Conservation (phyloP, 2,797 vertebrate genomes). For the Pangasius macronema region DNA sequence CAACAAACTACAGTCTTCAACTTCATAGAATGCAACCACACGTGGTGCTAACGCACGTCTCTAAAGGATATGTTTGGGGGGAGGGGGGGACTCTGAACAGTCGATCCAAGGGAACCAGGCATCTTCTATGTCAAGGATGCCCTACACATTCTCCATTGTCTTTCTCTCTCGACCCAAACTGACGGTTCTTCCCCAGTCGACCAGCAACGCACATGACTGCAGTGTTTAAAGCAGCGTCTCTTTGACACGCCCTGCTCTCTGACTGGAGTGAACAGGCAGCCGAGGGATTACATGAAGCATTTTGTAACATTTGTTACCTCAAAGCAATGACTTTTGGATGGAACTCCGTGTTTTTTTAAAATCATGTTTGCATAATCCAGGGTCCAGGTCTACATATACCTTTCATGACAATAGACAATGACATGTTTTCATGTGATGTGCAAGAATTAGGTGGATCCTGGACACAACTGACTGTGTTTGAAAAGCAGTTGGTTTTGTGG, state of each 20-base stretch:
- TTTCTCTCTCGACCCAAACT: conserved; percentile 13
- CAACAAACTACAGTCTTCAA: conserved; percentile 98
- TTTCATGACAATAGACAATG: conserved; percentile 67
- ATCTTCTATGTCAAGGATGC: conserved; percentile 52
- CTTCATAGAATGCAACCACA: conserved; percentile 85
- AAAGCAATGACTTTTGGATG: conserved; percentile 71
- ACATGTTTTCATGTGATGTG: conserved; percentile 53
- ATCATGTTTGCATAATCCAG: conserved; percentile 69
- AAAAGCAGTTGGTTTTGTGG: conserved; percentile 16
- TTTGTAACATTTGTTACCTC: conserved; percentile 76
- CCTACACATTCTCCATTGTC: conserved; percentile 29
- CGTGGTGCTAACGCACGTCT: conserved; percentile 59
- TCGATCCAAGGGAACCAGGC: conserved; percentile 66
- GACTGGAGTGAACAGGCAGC: conserved; percentile 43
- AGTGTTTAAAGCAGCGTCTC: conserved; percentile 51
- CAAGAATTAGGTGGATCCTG: conserved; percentile 35
- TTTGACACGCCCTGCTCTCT: conserved; percentile 31
- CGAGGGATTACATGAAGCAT: conserved; percentile 57
- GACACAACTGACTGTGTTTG: conserved; percentile 39
- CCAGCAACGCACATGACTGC: conserved; percentile 63
- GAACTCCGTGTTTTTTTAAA: conserved; percentile 59
- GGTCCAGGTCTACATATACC: conserved; percentile 41
- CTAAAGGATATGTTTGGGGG: conserved; percentile 62
- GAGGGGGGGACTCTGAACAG: conserved; percentile 66
- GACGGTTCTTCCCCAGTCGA: conserved; percentile 59